A percentile compares a stretch with the other conserved stretches of the same genome.
These are phyloP conservation scores for Athetis lepigone DNA, from an alignment of 2,888 invertebrate genomes.

Conservation along the genomic window DNA sequence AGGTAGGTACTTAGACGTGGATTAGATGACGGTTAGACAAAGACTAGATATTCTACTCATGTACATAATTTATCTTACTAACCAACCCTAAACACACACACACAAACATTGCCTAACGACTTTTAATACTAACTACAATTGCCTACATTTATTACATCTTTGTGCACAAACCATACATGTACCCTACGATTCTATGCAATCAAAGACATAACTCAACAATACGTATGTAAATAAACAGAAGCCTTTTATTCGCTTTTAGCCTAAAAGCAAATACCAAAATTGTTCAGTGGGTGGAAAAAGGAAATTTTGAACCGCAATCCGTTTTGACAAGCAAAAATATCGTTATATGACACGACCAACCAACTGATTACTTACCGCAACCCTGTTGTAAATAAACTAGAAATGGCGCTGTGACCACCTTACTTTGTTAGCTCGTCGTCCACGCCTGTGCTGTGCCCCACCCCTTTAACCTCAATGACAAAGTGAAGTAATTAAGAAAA, in stretches of 20 bases:
- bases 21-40: not conserved
- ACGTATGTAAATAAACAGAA: constrained; percentile 32
- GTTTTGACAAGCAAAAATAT: constrained; percentile 41
- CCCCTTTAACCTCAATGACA: constrained; percentile 37
- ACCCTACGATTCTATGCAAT: not conserved
- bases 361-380: constrained; percentile 32
- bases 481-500: constrained; percentile 38
- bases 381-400: constrained; percentile 17
- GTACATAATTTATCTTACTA: no score
- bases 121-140: no score
- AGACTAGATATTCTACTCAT: not conserved
- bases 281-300: constrained; percentile 29
- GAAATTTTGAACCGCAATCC: constrained; percentile 37
- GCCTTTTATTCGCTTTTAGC: constrained; percentile 20
- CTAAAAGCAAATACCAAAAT: constrained; percentile 42
- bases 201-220: constrained; percentile 23
- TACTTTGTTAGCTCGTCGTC: constrained; percentile 23
- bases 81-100: no score
- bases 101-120: no score
- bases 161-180: not conserved
- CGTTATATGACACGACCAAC: constrained; percentile 9
- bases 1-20: not conserved
- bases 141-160: constrained; percentile 2
- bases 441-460: constrained; percentile 44
- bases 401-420: constrained; percentile 4